These are phyloP conservation scores for Octomys mimax DNA, from an alignment of 2,797 vertebrate genomes.

Conservation along the genomic window DNA sequence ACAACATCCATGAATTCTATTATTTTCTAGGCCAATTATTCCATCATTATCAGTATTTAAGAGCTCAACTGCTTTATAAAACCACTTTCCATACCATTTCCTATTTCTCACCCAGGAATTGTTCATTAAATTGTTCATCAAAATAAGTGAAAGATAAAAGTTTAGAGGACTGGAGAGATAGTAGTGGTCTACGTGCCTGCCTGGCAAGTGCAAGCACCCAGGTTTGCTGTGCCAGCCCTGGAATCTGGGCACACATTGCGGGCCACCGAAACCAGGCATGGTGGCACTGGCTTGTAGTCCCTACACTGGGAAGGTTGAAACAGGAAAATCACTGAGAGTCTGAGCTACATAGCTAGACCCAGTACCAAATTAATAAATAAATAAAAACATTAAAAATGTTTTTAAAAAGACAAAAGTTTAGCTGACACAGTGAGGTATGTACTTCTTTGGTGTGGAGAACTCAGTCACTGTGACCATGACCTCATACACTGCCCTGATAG, in stretches of 20 bases:
- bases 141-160: neutral
- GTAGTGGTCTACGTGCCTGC: too few relatives aligned
- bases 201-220: too few relatives aligned
- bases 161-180: neutral
- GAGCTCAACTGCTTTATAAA: neutral
- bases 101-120: neutral
- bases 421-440: neutral
- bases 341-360: too few relatives aligned
- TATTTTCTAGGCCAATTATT: neutral
- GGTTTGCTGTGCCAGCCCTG: too few relatives aligned
- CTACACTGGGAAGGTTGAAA: too few relatives aligned
- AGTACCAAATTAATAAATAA: too few relatives aligned
- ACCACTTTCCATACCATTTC: neutral
- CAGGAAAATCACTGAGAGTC: too few relatives aligned
- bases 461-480: too few relatives aligned
- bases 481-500: neutral
- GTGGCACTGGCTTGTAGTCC: too few relatives aligned
- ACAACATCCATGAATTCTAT: neutral
- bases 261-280: too few relatives aligned
- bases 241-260: too few relatives aligned
- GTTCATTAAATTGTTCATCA: neutral
- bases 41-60: neutral
- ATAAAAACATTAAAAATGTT: too few relatives aligned
- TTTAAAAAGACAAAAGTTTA: neutral
- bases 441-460: neutral